Evolutionary conservation across 2,113 vertebrate genomes (phyloP), one percentile per base, ranked within the genome.

Genomic region (Chaetodon auriga): DNA sequence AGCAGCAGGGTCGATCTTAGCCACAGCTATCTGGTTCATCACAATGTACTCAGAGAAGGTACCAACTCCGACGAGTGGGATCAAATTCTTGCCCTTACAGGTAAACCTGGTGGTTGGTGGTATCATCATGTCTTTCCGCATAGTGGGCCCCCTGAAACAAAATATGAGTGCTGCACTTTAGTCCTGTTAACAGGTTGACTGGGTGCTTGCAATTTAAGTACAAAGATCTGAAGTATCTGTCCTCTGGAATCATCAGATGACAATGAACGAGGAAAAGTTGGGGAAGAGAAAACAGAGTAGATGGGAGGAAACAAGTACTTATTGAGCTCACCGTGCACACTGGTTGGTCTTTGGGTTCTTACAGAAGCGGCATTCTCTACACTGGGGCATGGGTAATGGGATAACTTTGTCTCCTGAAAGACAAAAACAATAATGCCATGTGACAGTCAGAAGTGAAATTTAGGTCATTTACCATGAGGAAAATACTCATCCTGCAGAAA

Each of bases 1-100:
- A 18, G 96, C 96, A 5, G 86, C 82, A 6, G 89, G 80, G 21
- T 93, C 85, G 23, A 97, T 94, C 93, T 95, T 96, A 58, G 93
- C 92, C 64, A 95, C 71, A 0, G 93, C 43, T 0, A 82, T 92
- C 30, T 97, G 93, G 0, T 94, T 90, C 19, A 97, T 48, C 25
- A 97, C 96, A 0, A 96, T 96, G 93, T 96, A 97, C 84, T 97
- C 95, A 0, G 96, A 92, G 89, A 97, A 97, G 54, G 96, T 96
- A 80, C 97, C 96, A 90, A 91, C 89, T 70, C 95, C 95, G 51
- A 90, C 9, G 68, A 96, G 96, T 78, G 96, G 95, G 19, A 96
- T 82, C n/a, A 97, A 18, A 8, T 54, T 89, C 82, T 96, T 93
- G 8, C 96, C 96, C 65, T 92, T 96, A 86, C 96, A 97, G 5